These are phyloP conservation scores for Callopanchax toddi DNA, from an alignment of 2,113 vertebrate genomes.

Conservation along the genomic window DNA sequence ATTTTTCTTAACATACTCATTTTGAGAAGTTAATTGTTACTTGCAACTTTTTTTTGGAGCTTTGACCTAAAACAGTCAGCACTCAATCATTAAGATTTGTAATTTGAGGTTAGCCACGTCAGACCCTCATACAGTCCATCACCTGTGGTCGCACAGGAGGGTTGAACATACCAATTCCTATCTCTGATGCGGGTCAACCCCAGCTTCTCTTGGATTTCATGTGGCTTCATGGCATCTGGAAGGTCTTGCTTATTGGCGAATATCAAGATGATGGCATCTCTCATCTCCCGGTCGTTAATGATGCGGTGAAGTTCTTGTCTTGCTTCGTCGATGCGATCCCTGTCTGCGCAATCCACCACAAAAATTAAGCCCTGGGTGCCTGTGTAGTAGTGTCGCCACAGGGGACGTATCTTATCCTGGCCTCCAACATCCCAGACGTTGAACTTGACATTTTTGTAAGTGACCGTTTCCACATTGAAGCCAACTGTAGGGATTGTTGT, in stretches of 20 bases:
- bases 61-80: constrained; percentile 81
- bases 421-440: constrained; percentile 99
- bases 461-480: constrained; percentile 99
- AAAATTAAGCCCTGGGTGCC: constrained; percentile 99
- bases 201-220: constrained; percentile 99
- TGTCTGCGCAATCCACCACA: constrained; percentile 98
- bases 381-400: constrained; percentile 99
- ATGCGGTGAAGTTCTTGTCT: constrained; percentile 99
- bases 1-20: constrained; percentile 77
- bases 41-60: constrained; percentile 83
- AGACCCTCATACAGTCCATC: constrained; percentile 99
- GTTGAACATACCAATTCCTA: constrained; percentile 99
- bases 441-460: constrained; percentile 99
- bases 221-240: constrained; percentile 98
- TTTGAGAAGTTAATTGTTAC: constrained; percentile 81
- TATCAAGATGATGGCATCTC: constrained; percentile 99
- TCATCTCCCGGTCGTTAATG: constrained; percentile 99
- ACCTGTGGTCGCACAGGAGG: constrained; percentile 96
- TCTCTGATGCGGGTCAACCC: constrained; percentile 98
- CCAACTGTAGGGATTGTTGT: constrained; percentile 99
- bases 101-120: constrained; percentile 99
- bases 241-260: constrained; percentile 99
- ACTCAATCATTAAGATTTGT: constrained; percentile 97
- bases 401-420: constrained; percentile 97
- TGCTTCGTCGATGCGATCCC: constrained; percentile 98